phyloP scores from a whole-genome alignment of 2,888 invertebrate species.

The Troides oblongomaculatus region DNA sequence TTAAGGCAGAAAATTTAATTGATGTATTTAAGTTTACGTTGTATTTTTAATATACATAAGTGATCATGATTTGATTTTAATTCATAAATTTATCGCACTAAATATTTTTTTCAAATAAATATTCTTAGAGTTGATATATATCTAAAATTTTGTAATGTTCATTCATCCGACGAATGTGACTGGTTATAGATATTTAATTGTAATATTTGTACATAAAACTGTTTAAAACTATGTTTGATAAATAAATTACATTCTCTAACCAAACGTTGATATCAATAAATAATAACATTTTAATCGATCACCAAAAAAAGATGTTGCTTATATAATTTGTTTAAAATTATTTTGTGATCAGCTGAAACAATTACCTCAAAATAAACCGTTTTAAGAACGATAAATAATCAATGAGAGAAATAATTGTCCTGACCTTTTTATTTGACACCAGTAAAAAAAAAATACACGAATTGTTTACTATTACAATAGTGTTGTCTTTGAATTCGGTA shows the following conservation, averaged over 20 bases:
- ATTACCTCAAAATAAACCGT: constrained; percentile 9
- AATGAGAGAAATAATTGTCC: constrained; percentile 16
- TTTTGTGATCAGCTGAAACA: not conserved
- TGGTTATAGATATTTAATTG: too few species aligned
- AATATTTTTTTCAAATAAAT: too few species aligned
- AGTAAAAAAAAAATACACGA: constrained; percentile 13
- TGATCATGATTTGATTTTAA: constrained; percentile 9
- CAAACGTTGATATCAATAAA: too few species aligned
- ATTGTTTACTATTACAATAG: constrained; percentile 24
- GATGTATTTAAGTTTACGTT: constrained; percentile 19
- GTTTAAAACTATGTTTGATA: too few species aligned
- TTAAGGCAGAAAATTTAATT: constrained; percentile 22
- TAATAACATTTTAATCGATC: too few species aligned
- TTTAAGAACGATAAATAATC: not conserved
- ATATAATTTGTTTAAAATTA: not conserved
- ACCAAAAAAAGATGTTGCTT: too few species aligned
- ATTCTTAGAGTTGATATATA: too few species aligned
- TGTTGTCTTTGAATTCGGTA: constrained; percentile 16
- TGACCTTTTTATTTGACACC: constrained; percentile 7
- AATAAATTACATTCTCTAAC: too few species aligned
- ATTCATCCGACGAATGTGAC: too few species aligned
- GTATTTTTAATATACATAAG: constrained; percentile 16
- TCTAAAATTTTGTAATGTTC: too few species aligned
- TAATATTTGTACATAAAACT: too few species aligned
- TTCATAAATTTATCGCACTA: not conserved